phyloP scores from a whole-genome alignment of 2,888 invertebrate genomes.

The Protula sp. region DNA sequence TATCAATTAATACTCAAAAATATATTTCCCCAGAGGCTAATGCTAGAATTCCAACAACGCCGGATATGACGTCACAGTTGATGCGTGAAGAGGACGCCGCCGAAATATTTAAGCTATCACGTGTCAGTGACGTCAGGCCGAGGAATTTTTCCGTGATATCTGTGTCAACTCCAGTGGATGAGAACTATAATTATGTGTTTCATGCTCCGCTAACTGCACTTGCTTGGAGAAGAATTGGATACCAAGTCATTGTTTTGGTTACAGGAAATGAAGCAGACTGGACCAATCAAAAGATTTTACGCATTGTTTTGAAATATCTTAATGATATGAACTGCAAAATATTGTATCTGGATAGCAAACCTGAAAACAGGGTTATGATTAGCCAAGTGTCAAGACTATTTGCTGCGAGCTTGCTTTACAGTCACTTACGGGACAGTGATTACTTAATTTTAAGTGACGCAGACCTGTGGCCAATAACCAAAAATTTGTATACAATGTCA shows the following conservation, averaged over 20 bases:
- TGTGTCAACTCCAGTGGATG: no score
- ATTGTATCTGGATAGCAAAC: neutral
- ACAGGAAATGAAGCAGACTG: neutral
- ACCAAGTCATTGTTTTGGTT: neutral
- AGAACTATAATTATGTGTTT: constrained; percentile 2
- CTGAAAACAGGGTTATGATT: neutral
- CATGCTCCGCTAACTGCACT: neutral
- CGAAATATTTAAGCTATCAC: no score
- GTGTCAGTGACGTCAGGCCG: no score
- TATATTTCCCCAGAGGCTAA: no score
- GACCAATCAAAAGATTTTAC: neutral
- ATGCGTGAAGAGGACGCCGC: no score
- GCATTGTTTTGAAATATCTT: neutral
- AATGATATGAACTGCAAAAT: neutral
- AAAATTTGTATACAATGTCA: neutral
- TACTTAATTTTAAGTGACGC: neutral
- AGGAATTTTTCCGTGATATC: no score
- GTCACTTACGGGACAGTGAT: neutral
- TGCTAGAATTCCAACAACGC: no score
- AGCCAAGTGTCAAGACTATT: neutral
- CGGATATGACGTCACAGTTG: no score
- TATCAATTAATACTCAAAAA: no score
- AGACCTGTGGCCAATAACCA: neutral
- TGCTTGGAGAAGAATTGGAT: constrained; percentile 1
- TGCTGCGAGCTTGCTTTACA: neutral